These are phyloP conservation scores for Hetaerina americana DNA, from an alignment of 1,140 invertebrate genomes.

Conservation along the genomic window DNA sequence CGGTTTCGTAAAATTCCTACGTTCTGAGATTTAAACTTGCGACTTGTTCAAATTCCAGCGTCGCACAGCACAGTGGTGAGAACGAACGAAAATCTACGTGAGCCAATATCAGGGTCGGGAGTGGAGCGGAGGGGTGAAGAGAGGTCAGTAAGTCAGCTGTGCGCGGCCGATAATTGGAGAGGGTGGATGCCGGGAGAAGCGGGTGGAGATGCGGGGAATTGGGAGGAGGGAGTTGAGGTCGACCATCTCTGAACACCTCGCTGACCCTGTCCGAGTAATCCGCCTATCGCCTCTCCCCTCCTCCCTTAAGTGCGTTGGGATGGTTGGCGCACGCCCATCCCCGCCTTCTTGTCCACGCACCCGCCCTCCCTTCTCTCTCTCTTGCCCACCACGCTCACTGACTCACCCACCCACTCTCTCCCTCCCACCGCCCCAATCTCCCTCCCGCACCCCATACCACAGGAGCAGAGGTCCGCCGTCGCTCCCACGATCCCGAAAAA, in stretches of 20 bases:
- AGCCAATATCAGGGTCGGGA: not conserved
- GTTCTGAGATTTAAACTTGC: too few relatives aligned
- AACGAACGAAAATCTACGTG: not conserved
- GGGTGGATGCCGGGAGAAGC: not conserved
- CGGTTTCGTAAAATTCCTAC: too few relatives aligned
- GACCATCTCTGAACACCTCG: not conserved
- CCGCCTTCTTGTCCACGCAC: too few relatives aligned
- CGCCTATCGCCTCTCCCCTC: not conserved
- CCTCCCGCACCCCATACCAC: not conserved
- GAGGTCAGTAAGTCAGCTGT: not conserved
- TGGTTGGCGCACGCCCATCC: too few relatives aligned
- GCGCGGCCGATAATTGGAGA: too few relatives aligned
- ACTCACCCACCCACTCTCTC: not conserved
- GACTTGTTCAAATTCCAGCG: too few relatives aligned
- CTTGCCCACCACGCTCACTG: not conserved
- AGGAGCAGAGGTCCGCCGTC: not conserved
- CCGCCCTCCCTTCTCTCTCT: too few relatives aligned
- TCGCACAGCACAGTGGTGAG: not conserved
- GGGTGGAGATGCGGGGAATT: not conserved
- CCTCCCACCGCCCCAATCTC: not conserved
- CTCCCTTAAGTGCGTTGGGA: too few relatives aligned
- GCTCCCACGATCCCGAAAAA: not conserved
- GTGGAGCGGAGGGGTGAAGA: not conserved
- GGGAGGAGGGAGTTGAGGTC: not conserved
- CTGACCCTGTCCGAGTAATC: not conserved